Evolutionary conservation across 92 coral and sea anemone species (phyloP), one percentile per base, ranked within the genome.

Genomic region (Zoanthus solanderi): DNA sequence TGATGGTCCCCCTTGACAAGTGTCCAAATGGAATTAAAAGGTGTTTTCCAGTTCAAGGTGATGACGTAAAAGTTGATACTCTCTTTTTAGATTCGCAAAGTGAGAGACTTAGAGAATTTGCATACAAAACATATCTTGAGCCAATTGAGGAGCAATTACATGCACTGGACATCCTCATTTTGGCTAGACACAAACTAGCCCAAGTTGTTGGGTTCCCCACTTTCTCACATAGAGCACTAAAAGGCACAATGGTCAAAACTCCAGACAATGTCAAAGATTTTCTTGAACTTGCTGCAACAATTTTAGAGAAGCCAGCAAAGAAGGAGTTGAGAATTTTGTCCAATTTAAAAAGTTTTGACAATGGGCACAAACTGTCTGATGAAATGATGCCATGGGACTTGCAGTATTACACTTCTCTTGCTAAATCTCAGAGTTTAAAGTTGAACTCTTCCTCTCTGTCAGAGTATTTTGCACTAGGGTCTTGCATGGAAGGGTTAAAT

Each of bases 401-500:
- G 47, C 99, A 97, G 69, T 95, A 95, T 61, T 95, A 92, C 85
- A 88, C 98, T 4, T 88, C 93, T 5, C 85, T 94, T 53, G 97
- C 99, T n/a, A 97, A 95, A 82, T 86, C 93, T 16, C 97, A 90
- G 63, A 84, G 92, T 48, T 79, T 93, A 29, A 90, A 86, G 58
- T 78, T 95, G 18, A 94, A 91, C 87, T 75, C 94, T 42, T 81
- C 92, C 50, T 85, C 95, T 0, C 34, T 95, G 4, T 87, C 97
- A n/a, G 93, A 95, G 13, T 95, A 97, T 82, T 97, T 97, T 88
- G 95, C 99, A 1, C 91, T 97, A n/a, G 99, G 99, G 0, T 92
- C 97, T 13, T 97, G 99, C 52, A 97, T 97, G 99, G 99, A 97
- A 58, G 98, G 99, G 23, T 78, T 97, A 16, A 90, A 94, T 76